Percentiles rank a stretch among this genome's conserved stretches.
Conservation (phyloP, 1,140 invertebrate species). For the Muscidifurax raptorellus region DNA sequence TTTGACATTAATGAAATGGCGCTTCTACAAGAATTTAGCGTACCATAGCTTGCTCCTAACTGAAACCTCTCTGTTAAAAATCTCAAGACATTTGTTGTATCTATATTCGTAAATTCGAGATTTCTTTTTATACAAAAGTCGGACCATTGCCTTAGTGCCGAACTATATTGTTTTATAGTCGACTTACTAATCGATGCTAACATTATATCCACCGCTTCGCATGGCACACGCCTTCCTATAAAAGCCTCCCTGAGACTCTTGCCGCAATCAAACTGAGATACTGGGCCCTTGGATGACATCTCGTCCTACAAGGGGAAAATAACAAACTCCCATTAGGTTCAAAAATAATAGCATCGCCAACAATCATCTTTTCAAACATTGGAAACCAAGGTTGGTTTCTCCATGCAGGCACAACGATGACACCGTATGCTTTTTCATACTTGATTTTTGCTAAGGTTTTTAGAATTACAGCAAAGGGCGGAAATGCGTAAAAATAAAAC, state of each 20-base stretch:
- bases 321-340: conserved; percentile 45
- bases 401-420: conserved; percentile 53
- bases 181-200: conserved; percentile 52
- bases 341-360: conserved; percentile 43
- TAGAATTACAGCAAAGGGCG: conserved; percentile 27
- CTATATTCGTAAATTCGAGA: conserved; percentile 38
- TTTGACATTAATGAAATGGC: conserved; percentile 52
- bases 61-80: conserved; percentile 52
- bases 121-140: not conserved
- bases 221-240: conserved; percentile 43
- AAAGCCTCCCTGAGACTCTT: conserved; percentile 57
- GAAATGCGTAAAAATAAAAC: conserved; percentile 46
- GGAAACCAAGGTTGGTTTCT: conserved; percentile 50
- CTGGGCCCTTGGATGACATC: conserved; percentile 16
- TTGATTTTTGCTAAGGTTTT: conserved; percentile 50
- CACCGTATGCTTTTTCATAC: conserved; percentile 48
- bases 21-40: conserved; percentile 55
- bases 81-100: conserved; percentile 22
- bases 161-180: conserved; percentile 20
- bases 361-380: conserved; percentile 30
- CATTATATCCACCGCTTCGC: conserved; percentile 51
- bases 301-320: conserved; percentile 51
- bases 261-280: conserved; percentile 46
- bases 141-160: not conserved
- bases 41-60: conserved; percentile 52